Evolutionary conservation across 92 coral and sea anemone genomes (phyloP).

Genomic region (Phenganax marumi): DNA sequence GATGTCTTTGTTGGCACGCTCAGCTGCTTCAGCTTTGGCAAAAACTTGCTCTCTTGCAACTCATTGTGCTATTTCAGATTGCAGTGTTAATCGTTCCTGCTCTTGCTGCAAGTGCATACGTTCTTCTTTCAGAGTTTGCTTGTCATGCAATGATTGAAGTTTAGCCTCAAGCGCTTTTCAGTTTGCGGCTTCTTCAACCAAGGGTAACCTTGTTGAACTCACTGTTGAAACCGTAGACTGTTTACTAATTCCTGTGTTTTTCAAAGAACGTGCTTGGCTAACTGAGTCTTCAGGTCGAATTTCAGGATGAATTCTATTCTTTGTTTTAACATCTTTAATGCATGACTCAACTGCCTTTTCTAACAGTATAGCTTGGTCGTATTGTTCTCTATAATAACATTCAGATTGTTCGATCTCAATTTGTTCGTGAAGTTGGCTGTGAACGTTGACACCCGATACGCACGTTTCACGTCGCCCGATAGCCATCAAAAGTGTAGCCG

Average conservation of each 20-base stretch:
- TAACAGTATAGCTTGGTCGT: not conserved
- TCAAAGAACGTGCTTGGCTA: not conserved
- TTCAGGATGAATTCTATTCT: not conserved
- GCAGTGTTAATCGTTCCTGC: slow-evolving; percentile 7
- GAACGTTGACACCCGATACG: too few relatives aligned
- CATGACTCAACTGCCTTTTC: not conserved
- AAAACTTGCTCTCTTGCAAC: slow-evolving; percentile 34
- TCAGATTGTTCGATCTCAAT: not conserved
- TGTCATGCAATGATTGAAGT: not conserved
- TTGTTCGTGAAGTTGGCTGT: not conserved
- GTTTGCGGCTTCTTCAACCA: slow-evolving; percentile 36
- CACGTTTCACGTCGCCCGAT: too few relatives aligned
- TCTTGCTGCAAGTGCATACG: slow-evolving; percentile 13
- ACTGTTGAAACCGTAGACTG: slow-evolving; percentile 3
- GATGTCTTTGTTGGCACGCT: not conserved
- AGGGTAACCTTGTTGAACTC: slow-evolving; percentile 4
- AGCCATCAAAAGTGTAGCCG: too few relatives aligned
- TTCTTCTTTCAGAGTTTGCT: slow-evolving; percentile 19
- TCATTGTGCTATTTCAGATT: slow-evolving; percentile 25
- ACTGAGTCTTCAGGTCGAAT: slow-evolving; percentile 23
- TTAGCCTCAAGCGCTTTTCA: slow-evolving; percentile 24
- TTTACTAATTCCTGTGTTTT: not conserved
- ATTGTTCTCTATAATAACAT: not conserved
- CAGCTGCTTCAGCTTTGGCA: slow-evolving; percentile 38
- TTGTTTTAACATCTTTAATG: not conserved